Conservation (phyloP, 92 coral and sea anemone species). For the Heliopora coerulea region DNA sequence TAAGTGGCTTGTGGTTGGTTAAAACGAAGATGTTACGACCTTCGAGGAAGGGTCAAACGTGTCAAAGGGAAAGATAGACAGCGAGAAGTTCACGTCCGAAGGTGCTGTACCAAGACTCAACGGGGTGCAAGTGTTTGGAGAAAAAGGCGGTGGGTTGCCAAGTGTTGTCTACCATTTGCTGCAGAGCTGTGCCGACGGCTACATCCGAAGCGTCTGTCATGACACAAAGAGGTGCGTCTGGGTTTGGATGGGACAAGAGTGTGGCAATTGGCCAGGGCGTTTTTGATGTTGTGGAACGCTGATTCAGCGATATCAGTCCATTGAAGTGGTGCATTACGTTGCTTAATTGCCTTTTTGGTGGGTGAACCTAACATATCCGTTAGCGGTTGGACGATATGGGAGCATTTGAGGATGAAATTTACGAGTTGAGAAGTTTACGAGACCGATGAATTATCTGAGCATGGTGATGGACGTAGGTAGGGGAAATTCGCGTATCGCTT, state of each 20-base stretch:
- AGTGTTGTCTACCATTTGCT: background rate
- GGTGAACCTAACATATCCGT: background rate
- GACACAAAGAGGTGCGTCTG: slow-evolving; percentile 15
- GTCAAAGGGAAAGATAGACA: too few relatives aligned
- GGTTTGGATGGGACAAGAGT: background rate
- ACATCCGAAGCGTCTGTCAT: slow-evolving; percentile 12
- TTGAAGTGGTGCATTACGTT: background rate
- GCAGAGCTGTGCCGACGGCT: slow-evolving; percentile 1
- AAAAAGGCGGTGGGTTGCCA: background rate
- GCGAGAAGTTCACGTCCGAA: too few relatives aligned
- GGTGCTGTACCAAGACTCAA: background rate
- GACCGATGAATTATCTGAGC: slow-evolving; percentile 3
- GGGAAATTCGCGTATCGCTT: background rate
- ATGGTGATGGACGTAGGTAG: background rate
- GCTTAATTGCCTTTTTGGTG: background rate
- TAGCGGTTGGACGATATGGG: background rate
- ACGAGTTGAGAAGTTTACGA: slow-evolving; percentile 2
- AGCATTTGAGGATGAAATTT: background rate
- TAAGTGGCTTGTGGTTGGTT: too few relatives aligned
- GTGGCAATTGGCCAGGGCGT: slow-evolving; percentile 1
- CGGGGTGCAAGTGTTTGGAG: background rate
- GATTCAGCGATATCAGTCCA: too few relatives aligned
- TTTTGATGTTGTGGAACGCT: background rate
- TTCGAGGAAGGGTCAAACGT: too few relatives aligned
- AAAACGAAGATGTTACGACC: too few relatives aligned